phyloP scores from a whole-genome alignment of 2,797 vertebrate genomes.

The Knipowitschia caucasica region DNA sequence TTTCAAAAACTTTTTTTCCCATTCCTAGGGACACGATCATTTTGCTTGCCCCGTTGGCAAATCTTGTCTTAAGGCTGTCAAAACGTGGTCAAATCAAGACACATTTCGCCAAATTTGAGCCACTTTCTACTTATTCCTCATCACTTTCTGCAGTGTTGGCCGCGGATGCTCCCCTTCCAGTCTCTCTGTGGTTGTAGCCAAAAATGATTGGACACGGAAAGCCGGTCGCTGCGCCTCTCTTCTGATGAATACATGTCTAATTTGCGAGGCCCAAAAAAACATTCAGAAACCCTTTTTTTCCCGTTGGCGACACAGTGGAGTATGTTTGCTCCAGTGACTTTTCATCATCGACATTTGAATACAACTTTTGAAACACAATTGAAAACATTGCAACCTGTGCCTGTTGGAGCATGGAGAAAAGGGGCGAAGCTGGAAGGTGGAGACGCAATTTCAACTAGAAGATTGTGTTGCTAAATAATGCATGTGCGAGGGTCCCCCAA shows the following conservation, averaged over 20 bases:
- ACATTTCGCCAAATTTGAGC: too few relatives aligned
- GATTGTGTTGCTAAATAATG: slow-evolving; percentile 6
- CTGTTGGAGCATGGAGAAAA: not conserved
- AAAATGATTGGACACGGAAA: too few relatives aligned
- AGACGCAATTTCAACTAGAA: slow-evolving; percentile 1
- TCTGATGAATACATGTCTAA: not conserved
- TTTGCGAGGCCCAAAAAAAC: not conserved
- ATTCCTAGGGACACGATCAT: too few relatives aligned
- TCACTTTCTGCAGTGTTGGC: too few relatives aligned
- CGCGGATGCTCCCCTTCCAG: too few relatives aligned
- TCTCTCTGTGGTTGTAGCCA: too few relatives aligned
- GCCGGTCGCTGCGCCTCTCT: too few relatives aligned
- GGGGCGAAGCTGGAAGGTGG: not conserved
- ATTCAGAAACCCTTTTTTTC: not conserved
- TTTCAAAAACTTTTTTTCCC: too few relatives aligned
- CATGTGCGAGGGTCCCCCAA: not conserved
- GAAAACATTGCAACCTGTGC: not conserved
- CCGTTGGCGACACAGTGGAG: not conserved
- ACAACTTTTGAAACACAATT: not conserved
- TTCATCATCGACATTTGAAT: not conserved
- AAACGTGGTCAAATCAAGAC: too few relatives aligned
- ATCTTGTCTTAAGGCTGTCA: too few relatives aligned
- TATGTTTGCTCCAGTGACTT: not conserved
- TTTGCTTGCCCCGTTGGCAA: too few relatives aligned
- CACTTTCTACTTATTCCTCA: too few relatives aligned